phyloP scores from a whole-genome alignment of 2,888 invertebrate genomes.

The Acleris emargana region DNA sequence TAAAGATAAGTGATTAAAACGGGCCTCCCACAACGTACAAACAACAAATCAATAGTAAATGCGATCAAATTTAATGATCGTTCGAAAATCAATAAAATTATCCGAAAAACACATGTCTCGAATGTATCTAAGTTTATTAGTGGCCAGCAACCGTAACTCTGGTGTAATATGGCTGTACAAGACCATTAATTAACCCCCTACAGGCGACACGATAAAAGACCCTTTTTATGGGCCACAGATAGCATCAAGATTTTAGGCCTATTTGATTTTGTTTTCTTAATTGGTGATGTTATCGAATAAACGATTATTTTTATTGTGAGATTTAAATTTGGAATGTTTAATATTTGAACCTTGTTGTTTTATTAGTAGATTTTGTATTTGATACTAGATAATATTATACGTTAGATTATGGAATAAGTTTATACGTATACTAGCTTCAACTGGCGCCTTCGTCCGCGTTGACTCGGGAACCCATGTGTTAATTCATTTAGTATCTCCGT shows the following conservation, averaged over 20 bases:
- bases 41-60: constrained; percentile 22
- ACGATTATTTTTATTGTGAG: constrained; percentile 25
- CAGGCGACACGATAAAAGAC: constrained; percentile 59
- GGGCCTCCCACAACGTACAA: constrained; percentile 14
- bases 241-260: constrained; percentile 50
- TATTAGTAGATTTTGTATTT: neutral
- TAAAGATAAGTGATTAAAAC: no score
- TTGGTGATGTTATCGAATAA: constrained; percentile 34
- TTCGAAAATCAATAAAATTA: constrained; percentile 60
- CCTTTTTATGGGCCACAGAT: constrained; percentile 64
- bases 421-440: no score
- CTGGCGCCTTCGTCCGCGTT: no score
- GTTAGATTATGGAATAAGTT: no score
- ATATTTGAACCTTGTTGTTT: neutral
- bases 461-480: no score
- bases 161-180: constrained; percentile 64
- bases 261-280: constrained; percentile 35
- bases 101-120: constrained; percentile 69
- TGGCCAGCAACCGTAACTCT: constrained; percentile 58
- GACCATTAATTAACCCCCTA: constrained; percentile 75
- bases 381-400: no score
- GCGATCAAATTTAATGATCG: constrained; percentile 58
- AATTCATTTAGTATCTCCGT: no score
- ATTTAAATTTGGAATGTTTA: constrained; percentile 19
- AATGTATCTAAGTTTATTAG: constrained; percentile 66